Evolutionary conservation across 2,797 vertebrate genomes (phyloP), one percentile per base, ranked within the genome.

Genomic region (Varecia variegata): DNA sequence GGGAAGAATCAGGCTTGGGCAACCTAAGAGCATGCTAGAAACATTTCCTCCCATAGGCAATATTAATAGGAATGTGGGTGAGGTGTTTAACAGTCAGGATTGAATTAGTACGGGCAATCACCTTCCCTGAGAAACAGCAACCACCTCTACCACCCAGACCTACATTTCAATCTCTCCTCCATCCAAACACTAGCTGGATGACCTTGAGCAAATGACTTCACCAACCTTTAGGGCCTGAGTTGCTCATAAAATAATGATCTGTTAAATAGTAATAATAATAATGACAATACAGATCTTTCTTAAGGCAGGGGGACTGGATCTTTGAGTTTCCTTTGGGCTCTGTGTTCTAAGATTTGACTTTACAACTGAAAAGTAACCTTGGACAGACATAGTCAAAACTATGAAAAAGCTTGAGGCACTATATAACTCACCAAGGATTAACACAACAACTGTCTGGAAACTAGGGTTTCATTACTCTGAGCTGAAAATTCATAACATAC

Each of bases 281-380:
- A 74, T 17, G 73, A 85, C 43, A 52, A 38, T 25, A 50, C 3
- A 83, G 32, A 91, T 56, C 3, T 81, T 14, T 58, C 70, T 81
- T 35, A 15, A 84, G 76, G 76, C 79, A 67, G 32, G 14, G 52
- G 20, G 38, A n/a, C 73, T 70, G 87, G 87, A 76, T 93, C 81
- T 89, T 93, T 76, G 93, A 92, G 68, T 13, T 27, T 52, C 56
- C 58, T 65, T 2, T 83, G 85, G 62, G n/a, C 67, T 89, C 65
- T 71, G 5, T 15, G 13, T 65, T 89, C 73, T 89, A 88, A 97
- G 80, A 79, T 90, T 93, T 91, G 71, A 80, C 92, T 89, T 93
- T 82, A 32, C 35, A 80, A 83, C 21, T 30, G 30, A 84, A 67
- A 92, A 92, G 47, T 93, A 96, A 95, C 84, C 90, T 95, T 92